Evolutionary conservation across 2,888 invertebrate genomes (phyloP).

Genomic region (Exephanes ischioxanthus): DNA sequence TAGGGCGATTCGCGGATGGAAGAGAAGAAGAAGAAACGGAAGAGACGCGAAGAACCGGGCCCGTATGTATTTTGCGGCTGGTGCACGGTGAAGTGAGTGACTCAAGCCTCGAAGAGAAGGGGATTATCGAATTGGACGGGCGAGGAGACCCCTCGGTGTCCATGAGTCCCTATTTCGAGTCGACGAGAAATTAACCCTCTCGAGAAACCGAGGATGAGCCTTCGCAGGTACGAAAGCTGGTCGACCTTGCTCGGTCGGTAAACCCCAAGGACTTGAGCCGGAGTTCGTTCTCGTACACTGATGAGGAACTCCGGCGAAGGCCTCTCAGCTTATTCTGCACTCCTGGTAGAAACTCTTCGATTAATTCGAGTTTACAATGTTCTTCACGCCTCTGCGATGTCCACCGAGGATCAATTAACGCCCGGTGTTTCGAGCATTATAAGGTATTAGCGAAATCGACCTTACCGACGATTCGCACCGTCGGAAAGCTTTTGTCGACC

Average conservation of each 20-base stretch:
- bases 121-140: not conserved
- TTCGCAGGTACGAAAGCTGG: constrained; percentile 18
- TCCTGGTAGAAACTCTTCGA: constrained; percentile 78
- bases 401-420: constrained; percentile 78
- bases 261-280: not conserved
- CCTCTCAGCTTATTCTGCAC: constrained; percentile 71
- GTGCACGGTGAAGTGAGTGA: constrained; percentile 12
- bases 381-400: constrained; percentile 79
- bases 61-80: not conserved
- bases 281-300: not conserved
- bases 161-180: constrained; percentile 72
- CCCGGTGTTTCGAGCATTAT: constrained; percentile 53
- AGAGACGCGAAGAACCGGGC: constrained; percentile 13
- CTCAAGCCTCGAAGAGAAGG: too few relatives aligned
- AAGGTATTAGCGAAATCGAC: constrained; percentile 23
- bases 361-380: constrained; percentile 83
- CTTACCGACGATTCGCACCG: not conserved
- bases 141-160: constrained; percentile 53
- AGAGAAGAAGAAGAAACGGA: constrained; percentile 41
- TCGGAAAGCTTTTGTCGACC: too few relatives aligned
- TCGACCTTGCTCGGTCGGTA: constrained; percentile 15
- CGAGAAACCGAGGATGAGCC: constrained; percentile 57
- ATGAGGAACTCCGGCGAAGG: constrained; percentile 17
- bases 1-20: constrained; percentile 51
- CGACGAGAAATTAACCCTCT: constrained; percentile 77